These are phyloP conservation scores for Apogon talboti DNA, from an alignment of 2,797 vertebrate genomes.

Conservation along the genomic window DNA sequence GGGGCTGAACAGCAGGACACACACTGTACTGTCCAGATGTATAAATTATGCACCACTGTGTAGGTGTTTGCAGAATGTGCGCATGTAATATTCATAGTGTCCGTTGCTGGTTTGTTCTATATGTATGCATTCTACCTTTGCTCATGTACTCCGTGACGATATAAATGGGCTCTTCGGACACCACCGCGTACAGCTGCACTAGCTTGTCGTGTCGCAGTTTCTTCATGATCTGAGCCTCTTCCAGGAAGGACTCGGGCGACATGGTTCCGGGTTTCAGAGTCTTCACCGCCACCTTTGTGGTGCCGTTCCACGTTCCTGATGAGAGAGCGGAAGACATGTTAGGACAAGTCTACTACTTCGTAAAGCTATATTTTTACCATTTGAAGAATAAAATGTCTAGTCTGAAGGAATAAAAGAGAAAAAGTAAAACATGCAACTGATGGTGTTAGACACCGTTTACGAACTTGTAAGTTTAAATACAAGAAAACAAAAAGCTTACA, in stretches of 20 bases:
- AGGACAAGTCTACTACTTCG: background rate
- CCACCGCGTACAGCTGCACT: conserved; percentile 97
- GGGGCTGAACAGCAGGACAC: conserved; percentile 4
- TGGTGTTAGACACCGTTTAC: too few relatives aligned
- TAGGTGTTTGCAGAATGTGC: conserved; percentile 15
- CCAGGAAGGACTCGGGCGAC: conserved; percentile 97
- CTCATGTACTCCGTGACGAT: conserved; percentile 98
- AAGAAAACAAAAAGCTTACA: too few relatives aligned
- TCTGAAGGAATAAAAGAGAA: background rate
- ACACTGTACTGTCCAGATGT: conserved; percentile 15
- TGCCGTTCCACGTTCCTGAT: conserved; percentile 95
- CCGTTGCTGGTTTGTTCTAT: background rate
- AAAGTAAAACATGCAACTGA: too few relatives aligned
- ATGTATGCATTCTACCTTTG: conserved; percentile 83
- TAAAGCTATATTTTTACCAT: background rate
- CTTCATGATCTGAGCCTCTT: conserved; percentile 99
- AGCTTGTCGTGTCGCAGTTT: conserved; percentile 95
- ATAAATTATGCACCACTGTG: conserved; percentile 52
- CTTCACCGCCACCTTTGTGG: conserved; percentile 97
- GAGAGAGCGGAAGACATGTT: background rate
- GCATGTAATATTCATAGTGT: conserved; percentile 47
- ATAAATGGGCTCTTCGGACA: conserved; percentile 97
- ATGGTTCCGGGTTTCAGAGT: conserved; percentile 97
- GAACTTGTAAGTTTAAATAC: too few relatives aligned
- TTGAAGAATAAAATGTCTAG: background rate